Base-by-base conservation (phyloP, 1,140 invertebrate genomes). In the Drosophila bocki region DNA sequence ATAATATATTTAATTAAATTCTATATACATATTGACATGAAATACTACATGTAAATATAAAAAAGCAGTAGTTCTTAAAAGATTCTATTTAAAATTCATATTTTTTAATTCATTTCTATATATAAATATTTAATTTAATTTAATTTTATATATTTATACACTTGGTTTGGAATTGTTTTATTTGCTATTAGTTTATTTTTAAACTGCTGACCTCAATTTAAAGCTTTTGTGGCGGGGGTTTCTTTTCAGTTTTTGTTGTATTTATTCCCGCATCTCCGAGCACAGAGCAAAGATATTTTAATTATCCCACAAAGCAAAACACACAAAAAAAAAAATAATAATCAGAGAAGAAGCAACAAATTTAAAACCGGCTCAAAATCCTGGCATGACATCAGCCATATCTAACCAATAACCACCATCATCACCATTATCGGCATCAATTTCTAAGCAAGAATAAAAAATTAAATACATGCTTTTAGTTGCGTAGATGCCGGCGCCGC, bases 321-420 rank as follows among this genome's bases (percentile, higher is more conserved):
- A 37, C 6, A 50, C 5, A 41, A 39, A 39, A 13, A 39, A 7
- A 50, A n/a, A 5, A 29, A 50, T 7, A 32, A 29, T 29, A 29
- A 22, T 22, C 22, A 15, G 26, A 50, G 15, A 37, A 69, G 65
- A 37, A 56, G 53, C 33, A 19, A 35, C 26, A 37, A 57, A 17
- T 41, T 44, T 22, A 47, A 75, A 82, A 83, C 80, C 70, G 60
- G 80, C 76, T 78, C 44, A 9, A 70, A 83, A 83, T 83, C 76
- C 80, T 83, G 81, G 9, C 80, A 83, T 83, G 80, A 83, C 80
- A 84, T 84, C 81, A 84, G 81, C 50, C 39, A 15, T 57, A 15
- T 57, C 26, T 60, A 45, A 56, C 37, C 78, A 75, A 63, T 39
- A 64, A 32, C 44, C 64, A 47, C 15, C 58, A 62, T 61, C 71